Evolutionary conservation across 2,888 invertebrate genomes (phyloP).

Genomic region (Amiota communis): DNA sequence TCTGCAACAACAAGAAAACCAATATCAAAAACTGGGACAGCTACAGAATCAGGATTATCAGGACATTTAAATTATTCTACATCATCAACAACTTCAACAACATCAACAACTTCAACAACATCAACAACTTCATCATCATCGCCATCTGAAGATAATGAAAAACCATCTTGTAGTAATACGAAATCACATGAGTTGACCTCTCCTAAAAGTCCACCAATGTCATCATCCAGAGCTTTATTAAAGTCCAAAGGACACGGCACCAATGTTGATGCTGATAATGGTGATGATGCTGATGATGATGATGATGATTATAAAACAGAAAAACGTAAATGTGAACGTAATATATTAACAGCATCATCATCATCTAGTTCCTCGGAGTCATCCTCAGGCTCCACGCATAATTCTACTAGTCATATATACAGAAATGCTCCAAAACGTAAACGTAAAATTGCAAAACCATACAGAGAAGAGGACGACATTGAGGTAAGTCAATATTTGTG

Average conservation of each 20-base stretch:
- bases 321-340: neutral
- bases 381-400: neutral
- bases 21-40: constrained; percentile 33
- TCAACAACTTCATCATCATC: constrained; percentile 31
- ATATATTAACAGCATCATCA: neutral
- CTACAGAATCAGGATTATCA: neutral
- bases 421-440: neutral
- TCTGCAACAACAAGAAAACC: neutral
- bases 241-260: no score
- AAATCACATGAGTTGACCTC: no score
- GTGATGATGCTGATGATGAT: no score
- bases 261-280: no score
- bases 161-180: neutral
- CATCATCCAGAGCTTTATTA: no score
- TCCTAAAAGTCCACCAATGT: no score
- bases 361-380: constrained; percentile 4
- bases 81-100: constrained; percentile 27
- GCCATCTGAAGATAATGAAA: constrained; percentile 17
- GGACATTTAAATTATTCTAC: constrained; percentile 9
- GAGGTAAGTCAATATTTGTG: no score
- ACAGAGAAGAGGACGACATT: no score
- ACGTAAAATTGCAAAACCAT: neutral
- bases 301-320: no score
- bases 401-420: constrained; percentile 9
- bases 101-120: constrained; percentile 27